Evolutionary conservation across 2,888 invertebrate genomes (phyloP).

Genomic region (Pyrrhosoma nymphula): DNA sequence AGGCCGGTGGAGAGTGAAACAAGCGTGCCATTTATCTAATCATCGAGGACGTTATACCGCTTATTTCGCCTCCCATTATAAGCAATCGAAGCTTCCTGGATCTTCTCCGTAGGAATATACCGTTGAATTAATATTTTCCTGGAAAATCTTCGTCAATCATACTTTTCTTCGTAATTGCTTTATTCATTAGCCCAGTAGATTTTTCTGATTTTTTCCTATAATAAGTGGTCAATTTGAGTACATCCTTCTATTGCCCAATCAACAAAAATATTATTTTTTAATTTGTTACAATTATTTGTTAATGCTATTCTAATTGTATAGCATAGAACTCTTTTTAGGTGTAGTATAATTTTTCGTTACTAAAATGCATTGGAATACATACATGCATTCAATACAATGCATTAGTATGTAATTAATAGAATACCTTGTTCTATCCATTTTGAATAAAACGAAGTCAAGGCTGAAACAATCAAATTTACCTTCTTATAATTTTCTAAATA

Average conservation of each 20-base stretch:
- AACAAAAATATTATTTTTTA: too few species aligned
- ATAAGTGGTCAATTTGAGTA: not conserved
- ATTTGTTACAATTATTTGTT: too few species aligned
- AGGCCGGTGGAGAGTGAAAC: not conserved
- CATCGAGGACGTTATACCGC: not conserved
- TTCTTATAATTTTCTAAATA: too few species aligned
- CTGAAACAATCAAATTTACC: too few species aligned
- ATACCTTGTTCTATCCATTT: too few species aligned
- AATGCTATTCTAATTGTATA: too few species aligned
- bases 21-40: slow-evolving; percentile 26
- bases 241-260: not conserved
- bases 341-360: too few species aligned
- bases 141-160: not conserved
- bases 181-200: not conserved
- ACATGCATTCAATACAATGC: too few species aligned
- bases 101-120: not conserved
- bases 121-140: not conserved
- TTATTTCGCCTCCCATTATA: slow-evolving; percentile 2
- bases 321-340: too few species aligned
- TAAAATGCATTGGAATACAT: too few species aligned
- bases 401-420: too few species aligned
- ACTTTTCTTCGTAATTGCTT: slow-evolving; percentile 32
- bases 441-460: too few species aligned
- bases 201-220: not conserved
- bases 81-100: not conserved